These are phyloP conservation scores for Bombus breviceps DNA, from an alignment of 1,140 invertebrate species.

Conservation along the genomic window DNA sequence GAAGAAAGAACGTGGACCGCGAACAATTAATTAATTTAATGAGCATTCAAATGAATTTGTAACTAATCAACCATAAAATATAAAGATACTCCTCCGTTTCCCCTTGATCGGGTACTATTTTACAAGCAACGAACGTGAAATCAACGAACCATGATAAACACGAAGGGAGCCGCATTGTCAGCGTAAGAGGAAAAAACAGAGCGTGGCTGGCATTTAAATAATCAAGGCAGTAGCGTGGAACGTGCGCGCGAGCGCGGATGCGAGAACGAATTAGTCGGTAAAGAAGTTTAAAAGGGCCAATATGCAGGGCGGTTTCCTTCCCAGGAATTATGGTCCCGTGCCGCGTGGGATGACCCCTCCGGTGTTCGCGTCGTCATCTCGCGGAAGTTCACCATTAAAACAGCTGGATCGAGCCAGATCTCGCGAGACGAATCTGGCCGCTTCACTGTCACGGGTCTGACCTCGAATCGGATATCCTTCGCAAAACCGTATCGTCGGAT, in stretches of 20 bases:
- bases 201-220: conserved; percentile 27
- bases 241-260: neutral
- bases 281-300: conserved; percentile 55
- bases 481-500: neutral
- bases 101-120: neutral
- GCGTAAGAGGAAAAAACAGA: neutral
- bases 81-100: neutral
- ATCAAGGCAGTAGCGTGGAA: neutral
- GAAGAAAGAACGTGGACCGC: too few relatives aligned
- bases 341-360: conserved; percentile 63
- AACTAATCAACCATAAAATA: neutral
- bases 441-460: conserved; percentile 49
- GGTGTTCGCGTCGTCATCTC: conserved; percentile 42
- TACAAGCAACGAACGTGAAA: neutral
- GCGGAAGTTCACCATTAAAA: conserved; percentile 70
- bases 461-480: conserved; percentile 39
- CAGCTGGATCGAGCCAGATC: conserved; percentile 55
- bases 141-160: neutral
- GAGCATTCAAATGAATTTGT: neutral
- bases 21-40: neutral
- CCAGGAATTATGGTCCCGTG: conserved; percentile 54
- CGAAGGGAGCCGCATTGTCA: neutral
- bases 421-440: conserved; percentile 48
- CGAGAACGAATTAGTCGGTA: conserved; percentile 36
- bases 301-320: conserved; percentile 61